These are phyloP conservation scores for Ibycter americanus DNA, from an alignment of 2,797 vertebrate genomes.

Conservation along the genomic window DNA sequence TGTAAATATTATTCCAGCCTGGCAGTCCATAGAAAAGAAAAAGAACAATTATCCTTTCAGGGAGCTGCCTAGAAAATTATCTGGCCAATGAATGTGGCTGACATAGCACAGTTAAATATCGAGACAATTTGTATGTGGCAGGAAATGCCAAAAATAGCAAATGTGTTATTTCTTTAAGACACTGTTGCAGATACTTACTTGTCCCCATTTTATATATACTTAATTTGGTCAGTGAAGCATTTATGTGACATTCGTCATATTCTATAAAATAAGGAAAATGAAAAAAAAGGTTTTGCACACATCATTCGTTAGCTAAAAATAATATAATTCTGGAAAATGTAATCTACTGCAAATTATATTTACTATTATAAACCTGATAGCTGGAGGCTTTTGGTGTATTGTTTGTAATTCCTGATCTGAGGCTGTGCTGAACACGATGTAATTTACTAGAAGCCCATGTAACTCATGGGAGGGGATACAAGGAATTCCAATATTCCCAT, in stretches of 20 bases:
- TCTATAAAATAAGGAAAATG: background rate
- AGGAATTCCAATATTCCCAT: conserved; percentile 45
- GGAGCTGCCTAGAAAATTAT: background rate
- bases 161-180: background rate
- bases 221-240: background rate
- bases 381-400: background rate
- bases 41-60: background rate
- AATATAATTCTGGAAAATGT: background rate
- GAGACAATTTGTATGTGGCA: background rate
- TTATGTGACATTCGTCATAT: background rate
- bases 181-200: background rate
- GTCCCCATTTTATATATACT: background rate
- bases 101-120: background rate
- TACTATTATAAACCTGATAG: background rate
- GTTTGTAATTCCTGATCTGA: conserved; percentile 2
- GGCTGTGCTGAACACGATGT: background rate
- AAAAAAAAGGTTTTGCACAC: background rate
- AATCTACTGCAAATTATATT: background rate
- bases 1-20: background rate
- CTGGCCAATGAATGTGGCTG: background rate
- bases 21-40: background rate
- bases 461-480: background rate
- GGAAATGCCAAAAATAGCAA: background rate
- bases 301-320: background rate
- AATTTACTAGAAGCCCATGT: background rate